Evolutionary conservation across 1,140 invertebrate species (phyloP), one percentile per base, ranked within the genome.

Genomic region (Dreissena polymorpha): DNA sequence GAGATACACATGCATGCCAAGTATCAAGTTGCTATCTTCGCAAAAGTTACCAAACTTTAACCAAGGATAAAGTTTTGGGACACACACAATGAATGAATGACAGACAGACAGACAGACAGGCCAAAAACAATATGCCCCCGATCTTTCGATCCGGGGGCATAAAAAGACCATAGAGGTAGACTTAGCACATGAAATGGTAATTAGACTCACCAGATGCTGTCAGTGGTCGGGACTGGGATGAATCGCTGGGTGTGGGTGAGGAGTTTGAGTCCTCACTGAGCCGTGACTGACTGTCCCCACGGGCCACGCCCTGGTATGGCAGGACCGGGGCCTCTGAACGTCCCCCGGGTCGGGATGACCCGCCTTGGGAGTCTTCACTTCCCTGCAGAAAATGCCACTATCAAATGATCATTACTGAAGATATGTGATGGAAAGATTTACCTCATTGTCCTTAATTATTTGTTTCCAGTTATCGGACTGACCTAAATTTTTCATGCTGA

Each of bases 211-310:
- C 39, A 39, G 39, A 39, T 39, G 57, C 21, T 18, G 57, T 3
- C 16, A 23, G 57, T n/a, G 84, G 63, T 13, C 67, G 49, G 23
- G 65, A 85, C 68, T 64, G 49, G 14, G 73, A 69, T 14, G 84
- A 74, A 39, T 82, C 81, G 18, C 65, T 73, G 16, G 12, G 69
- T 8, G 39, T 73, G 23, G 79, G 72, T 49, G 82, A 80, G 39
- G 87, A 86, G 63, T 76, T 80, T 0, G 88, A 89, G 49, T 89
- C 88, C 53, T 89, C 88, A 83, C 88, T 89, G 39, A 89, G 78
- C 13, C 87, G 77, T 23, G 86, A 85, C 69, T 79, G 63, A 21
- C 84, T 85, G 71, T 86, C 81, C 13, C 83, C 60, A 55, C 65
- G 29, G 12, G 57, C 51, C 23, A 8, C n/a, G 16, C n/a, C 13